These are phyloP conservation scores for Carassius gibelio DNA, from an alignment of 2,113 vertebrate species.

Conservation along the genomic window DNA sequence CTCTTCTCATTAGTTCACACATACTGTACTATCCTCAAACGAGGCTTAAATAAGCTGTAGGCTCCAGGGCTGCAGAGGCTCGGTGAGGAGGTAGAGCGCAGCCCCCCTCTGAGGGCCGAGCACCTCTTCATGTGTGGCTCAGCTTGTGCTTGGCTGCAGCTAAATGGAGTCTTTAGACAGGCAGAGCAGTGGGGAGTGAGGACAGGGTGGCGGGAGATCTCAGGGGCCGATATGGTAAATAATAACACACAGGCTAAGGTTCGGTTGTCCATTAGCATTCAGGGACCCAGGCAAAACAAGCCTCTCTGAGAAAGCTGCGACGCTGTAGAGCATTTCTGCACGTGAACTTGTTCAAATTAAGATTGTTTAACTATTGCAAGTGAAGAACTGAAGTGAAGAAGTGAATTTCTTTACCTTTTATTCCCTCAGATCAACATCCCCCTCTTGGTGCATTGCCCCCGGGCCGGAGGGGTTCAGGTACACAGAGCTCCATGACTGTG, in stretches of 20 bases:
- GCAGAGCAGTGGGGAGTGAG: constrained; percentile 9
- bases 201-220: constrained; percentile 47
- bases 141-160: constrained; percentile 30
- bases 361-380: not conserved
- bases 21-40: not conserved
- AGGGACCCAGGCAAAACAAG: constrained; percentile 22
- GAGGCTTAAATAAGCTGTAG: constrained; percentile 18
- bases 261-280: constrained; percentile 9
- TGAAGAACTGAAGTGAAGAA: not conserved
- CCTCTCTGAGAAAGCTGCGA: not conserved
- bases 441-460: constrained; percentile 55
- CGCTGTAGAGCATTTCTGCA: not conserved
- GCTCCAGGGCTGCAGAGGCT: not conserved
- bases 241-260: constrained; percentile 38
- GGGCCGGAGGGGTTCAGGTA: constrained; percentile 58
- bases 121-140: constrained; percentile 43
- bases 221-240: constrained; percentile 51
- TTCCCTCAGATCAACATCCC: constrained; percentile 41
- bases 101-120: constrained; percentile 28
- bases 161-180: constrained; percentile 37
- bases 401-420: not conserved
- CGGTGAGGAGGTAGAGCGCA: constrained; percentile 1
- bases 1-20: constrained; percentile 34
- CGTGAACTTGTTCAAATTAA: not conserved
- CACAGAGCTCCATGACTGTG: constrained; percentile 63